A percentile compares a stretch with the other conserved stretches of the same genome.
Conservation (phyloP, 2,113 vertebrate genomes). For the Chlorodrepanis virens region DNA sequence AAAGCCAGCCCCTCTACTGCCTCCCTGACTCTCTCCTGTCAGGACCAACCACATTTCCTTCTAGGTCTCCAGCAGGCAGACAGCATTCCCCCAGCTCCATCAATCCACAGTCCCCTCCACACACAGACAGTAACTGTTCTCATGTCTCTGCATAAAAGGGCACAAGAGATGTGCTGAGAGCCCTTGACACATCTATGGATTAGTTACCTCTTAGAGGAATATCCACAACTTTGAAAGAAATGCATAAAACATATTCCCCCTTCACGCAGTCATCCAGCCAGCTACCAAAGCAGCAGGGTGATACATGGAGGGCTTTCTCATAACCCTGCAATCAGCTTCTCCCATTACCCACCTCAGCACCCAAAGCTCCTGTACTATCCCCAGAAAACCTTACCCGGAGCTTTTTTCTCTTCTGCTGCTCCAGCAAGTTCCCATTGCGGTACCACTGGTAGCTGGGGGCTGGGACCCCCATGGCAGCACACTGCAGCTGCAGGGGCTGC, state of each 20-base stretch:
- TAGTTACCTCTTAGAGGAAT: not conserved
- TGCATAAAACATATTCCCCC: not conserved
- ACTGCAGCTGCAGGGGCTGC: conserved; percentile 67
- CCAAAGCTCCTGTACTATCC: not conserved
- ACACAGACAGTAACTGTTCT: not conserved
- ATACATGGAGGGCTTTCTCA: rapidly evolving
- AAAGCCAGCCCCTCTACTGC: not conserved
- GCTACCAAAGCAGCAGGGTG: not conserved
- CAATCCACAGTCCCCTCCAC: not conserved
- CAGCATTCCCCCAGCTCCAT: not conserved
- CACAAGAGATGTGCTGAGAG: not conserved
- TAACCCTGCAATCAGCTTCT: not conserved
- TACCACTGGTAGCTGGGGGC: conserved; percentile 85
- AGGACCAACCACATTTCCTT: not conserved
- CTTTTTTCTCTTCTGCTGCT: conserved; percentile 62
- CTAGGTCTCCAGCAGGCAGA: not conserved
- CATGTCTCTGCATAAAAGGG: not conserved
- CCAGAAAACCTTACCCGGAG: conserved; percentile 69
- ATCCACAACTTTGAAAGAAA: not conserved
- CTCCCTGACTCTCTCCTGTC: not conserved
- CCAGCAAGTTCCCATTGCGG: conserved; percentile 74
- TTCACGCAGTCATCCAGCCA: not conserved
- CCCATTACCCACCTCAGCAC: not conserved
- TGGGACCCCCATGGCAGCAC: conserved; percentile 80
- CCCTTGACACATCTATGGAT: not conserved